Percentiles rank a stretch among this genome's conserved stretches.
Evolutionary conservation across 1,140 invertebrate species (phyloP).

Genomic region (Drosophila guanche): DNA sequence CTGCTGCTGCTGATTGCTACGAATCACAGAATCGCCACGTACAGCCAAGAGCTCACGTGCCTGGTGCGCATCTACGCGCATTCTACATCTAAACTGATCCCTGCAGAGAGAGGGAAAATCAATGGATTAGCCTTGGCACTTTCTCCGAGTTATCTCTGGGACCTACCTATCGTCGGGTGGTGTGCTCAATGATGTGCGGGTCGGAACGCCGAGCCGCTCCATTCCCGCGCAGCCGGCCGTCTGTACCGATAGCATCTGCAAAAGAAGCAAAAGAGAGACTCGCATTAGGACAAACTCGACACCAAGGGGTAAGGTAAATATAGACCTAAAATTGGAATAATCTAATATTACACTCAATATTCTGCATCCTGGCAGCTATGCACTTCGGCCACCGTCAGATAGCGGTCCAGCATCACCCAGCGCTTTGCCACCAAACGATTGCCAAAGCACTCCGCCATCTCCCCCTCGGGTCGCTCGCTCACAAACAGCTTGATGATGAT

Average conservation of each 20-base stretch:
- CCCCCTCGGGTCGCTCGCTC: background rate
- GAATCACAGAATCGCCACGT: constrained; percentile 78
- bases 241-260: constrained; percentile 88
- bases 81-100: constrained; percentile 82
- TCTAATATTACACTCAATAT: constrained; percentile 3
- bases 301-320: background rate
- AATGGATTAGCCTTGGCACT: background rate
- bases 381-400: constrained; percentile 44
- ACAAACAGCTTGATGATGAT: constrained; percentile 37
- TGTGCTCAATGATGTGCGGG: constrained; percentile 81
- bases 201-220: constrained; percentile 87
- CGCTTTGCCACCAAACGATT: constrained; percentile 34
- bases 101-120: constrained; percentile 23
- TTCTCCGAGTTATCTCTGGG: background rate
- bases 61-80: constrained; percentile 78
- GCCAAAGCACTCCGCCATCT: background rate
- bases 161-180: constrained; percentile 81
- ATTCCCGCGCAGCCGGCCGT: constrained; percentile 87
- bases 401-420: constrained; percentile 47
- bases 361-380: constrained; percentile 50
- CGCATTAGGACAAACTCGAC: background rate
- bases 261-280: constrained; percentile 39
- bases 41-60: constrained; percentile 78
- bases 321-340: background rate
- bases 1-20: constrained; percentile 61